phyloP scores from a whole-genome alignment of 2,888 invertebrate species.

The Pristionchus entomophagus region DNA sequence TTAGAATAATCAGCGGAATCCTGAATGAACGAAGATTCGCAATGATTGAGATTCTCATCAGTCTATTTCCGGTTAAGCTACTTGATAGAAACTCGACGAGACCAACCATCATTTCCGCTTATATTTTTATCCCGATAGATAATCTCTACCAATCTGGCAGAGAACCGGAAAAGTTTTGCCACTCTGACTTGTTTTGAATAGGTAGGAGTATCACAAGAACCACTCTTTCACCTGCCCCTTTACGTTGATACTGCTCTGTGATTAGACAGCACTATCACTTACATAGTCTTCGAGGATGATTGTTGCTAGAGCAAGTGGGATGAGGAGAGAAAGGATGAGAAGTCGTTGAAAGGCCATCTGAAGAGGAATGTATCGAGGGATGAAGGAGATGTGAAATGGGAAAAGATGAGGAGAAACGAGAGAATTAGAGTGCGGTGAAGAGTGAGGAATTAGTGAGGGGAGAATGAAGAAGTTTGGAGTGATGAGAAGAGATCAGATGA shows the following conservation, averaged over 20 bases:
- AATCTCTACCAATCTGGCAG: background rate
- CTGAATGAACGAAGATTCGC: background rate
- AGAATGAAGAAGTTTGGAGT: background rate
- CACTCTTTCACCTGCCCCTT: too few species aligned
- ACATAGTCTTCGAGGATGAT: constrained; percentile 26
- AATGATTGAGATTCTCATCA: background rate
- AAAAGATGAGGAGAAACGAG: background rate
- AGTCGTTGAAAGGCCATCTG: constrained; percentile 1
- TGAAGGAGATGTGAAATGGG: background rate
- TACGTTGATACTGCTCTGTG: too few species aligned
- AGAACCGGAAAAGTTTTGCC: background rate
- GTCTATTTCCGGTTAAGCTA: background rate
- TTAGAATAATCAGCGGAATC: background rate
- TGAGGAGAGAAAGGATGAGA: background rate
- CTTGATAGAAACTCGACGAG: background rate
- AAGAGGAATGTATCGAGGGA: too few species aligned
- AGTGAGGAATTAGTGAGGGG: constrained; percentile 6
- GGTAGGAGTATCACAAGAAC: too few species aligned
- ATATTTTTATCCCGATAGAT: background rate
- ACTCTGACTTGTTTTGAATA: background rate
- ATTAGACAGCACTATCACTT: too few species aligned
- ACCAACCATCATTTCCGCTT: constrained; percentile 5
- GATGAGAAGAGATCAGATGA: too few species aligned
- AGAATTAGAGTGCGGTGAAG: background rate
- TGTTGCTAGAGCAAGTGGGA: background rate